Evolutionary conservation across 1,140 invertebrate species (phyloP), one percentile per base, ranked within the genome.

Genomic region (Drosophila parvula): DNA sequence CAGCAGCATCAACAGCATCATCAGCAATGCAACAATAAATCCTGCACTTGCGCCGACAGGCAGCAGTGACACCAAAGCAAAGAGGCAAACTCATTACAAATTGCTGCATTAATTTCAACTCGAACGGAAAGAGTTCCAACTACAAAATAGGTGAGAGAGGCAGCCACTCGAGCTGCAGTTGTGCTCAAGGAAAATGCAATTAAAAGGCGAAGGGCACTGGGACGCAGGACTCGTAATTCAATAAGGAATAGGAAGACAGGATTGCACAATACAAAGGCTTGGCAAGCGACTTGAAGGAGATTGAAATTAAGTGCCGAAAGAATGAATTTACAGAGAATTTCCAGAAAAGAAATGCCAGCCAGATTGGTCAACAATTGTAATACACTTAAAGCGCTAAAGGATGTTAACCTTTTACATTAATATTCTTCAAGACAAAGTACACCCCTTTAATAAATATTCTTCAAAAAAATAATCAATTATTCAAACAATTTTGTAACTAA

Each of bases 81-180:
- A 74, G 65, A 68, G 61, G 74, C 73, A 84, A 88, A 80, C 84
- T 89, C 84, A 89, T 88, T 88, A 89, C 80, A 88, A 88, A 89
- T 88, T 88, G 88, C 84, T 88, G 84, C 77, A 89, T 88, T 88
- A 88, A 88, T 88, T 88, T 80, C 84, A 78, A 89, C 84, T 81
- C 47, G 69, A 73, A 74, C 55, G 78, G 75, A 30, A 74, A 47
- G 47, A 50, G 60, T 63, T 36, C 7, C 43, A 32, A 32, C 50
- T 9, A 43, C 27, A 34, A 55, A 44, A 59, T 57, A 48, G 58
- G 63, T 50, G 63, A 8, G 30, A 51, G 16, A 65, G 45, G 55
- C 16, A 22, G 50, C 50, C 50, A 53, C 81, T 84, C 79, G 81
- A 84, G 78, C 68, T 71, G 81, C 81, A 84, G 79, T 80, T 78